A percentile compares a stretch with the other conserved stretches of the same genome.
These are phyloP conservation scores for Ichneumon xanthorius DNA, from an alignment of 2,888 invertebrate genomes.

Conservation along the genomic window DNA sequence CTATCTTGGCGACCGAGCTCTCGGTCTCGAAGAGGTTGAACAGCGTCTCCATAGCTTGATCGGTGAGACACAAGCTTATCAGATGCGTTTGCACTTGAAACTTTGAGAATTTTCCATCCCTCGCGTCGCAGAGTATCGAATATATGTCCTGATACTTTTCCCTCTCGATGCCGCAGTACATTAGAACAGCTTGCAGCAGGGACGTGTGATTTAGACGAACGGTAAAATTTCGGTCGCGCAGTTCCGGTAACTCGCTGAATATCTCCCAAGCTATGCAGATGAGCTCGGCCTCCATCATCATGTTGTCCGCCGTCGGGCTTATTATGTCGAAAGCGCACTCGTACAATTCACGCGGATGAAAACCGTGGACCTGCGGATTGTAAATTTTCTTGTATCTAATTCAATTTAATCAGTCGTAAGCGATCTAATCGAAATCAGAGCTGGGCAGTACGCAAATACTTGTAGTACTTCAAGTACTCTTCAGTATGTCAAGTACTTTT, in stretches of 20 bases:
- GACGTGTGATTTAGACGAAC: constrained; percentile 93
- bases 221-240: constrained; percentile 88
- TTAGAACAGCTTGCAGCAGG: constrained; percentile 90
- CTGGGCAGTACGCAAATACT: no score
- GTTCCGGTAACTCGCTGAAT: constrained; percentile 88
- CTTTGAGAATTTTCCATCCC: constrained; percentile 88
- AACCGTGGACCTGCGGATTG: constrained; percentile 86
- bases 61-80: constrained; percentile 89
- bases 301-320: constrained; percentile 89
- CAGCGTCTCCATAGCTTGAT: constrained; percentile 88
- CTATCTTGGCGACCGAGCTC: constrained; percentile 87
- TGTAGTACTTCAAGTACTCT: no score
- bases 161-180: constrained; percentile 92
- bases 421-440: not conserved
- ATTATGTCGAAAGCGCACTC: constrained; percentile 98
- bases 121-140: constrained; percentile 85
- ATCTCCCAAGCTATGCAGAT: constrained; percentile 92
- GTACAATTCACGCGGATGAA: constrained; percentile 95
- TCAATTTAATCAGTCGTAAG: not conserved
- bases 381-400: constrained; percentile 6
- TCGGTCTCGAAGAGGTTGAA: constrained; percentile 90
- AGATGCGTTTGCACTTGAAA: constrained; percentile 90
- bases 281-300: constrained; percentile 94
- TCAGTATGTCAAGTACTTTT: no score
- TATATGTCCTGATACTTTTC: constrained; percentile 87